Percentiles rank a stretch among this genome's conserved stretches.
Evolutionary conservation across 2,797 vertebrate genomes (phyloP).

Genomic region (Trachops cirrhosus): DNA sequence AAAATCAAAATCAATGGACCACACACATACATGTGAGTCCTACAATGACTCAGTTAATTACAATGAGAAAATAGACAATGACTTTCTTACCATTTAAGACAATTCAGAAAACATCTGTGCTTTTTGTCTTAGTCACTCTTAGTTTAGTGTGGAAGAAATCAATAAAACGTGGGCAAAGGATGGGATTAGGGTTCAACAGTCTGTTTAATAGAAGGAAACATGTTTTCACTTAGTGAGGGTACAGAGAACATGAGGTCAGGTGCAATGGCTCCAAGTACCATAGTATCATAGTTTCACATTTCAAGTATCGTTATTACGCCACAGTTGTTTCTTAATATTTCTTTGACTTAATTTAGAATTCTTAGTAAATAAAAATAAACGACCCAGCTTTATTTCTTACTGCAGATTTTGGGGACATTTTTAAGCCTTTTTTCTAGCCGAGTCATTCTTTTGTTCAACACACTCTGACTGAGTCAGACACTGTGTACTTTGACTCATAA

Average conservation of each 20-base stretch:
- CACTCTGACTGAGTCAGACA: neutral
- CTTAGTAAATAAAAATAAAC: neutral
- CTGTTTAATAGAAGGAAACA: neutral
- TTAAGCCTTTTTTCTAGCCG: neutral
- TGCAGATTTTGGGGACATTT: neutral
- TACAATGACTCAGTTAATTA: constrained; percentile 27
- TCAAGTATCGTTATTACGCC: neutral
- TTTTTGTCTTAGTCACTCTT: neutral
- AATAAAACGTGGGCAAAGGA: neutral
- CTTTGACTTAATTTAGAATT: constrained; percentile 47
- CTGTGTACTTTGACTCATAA: neutral
- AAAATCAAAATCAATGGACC: constrained; percentile 69
- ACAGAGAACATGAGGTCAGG: neutral
- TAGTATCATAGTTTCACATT: neutral
- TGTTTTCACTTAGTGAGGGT: neutral
- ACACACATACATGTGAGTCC: neutral
- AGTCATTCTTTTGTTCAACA: neutral
- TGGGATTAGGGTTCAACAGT: neutral
- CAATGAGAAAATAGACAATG: constrained; percentile 31
- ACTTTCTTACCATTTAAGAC: neutral
- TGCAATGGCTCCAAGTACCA: neutral
- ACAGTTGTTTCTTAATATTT: neutral
- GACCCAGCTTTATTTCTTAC: neutral
- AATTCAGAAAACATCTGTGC: constrained; percentile 17
- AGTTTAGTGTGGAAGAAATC: neutral